Percentiles rank a stretch among this genome's conserved stretches.
Conservation (phyloP, 2,113 vertebrate species). For the Octodon degus region DNA sequence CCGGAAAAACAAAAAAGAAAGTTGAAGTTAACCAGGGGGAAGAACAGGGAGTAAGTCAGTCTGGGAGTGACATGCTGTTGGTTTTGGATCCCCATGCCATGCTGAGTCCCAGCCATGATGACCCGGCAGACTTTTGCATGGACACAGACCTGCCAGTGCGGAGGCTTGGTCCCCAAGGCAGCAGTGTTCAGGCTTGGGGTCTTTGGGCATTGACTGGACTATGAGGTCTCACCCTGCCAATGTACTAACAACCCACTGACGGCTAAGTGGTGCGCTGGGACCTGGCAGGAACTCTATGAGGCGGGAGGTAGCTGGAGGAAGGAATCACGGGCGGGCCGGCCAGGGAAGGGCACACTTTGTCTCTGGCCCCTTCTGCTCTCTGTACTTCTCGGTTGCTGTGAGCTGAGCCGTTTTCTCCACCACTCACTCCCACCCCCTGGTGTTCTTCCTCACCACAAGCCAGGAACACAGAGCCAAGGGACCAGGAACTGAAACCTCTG, state of each 20-base stretch:
- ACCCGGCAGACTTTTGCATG: no score
- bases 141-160: no score
- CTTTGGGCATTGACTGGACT: background rate
- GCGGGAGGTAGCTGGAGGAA: background rate
- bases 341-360: background rate
- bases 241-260: background rate
- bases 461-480: background rate
- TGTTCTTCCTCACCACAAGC: background rate
- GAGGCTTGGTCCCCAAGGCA: background rate
- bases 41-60: no score
- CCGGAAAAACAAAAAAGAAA: no score
- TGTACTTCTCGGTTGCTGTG: background rate
- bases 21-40: no score
- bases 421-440: background rate
- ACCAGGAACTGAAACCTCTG: background rate
- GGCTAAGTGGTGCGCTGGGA: background rate
- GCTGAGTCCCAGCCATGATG: no score
- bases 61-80: no score
- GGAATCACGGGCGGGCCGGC: background rate
- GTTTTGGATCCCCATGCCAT: no score
- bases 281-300: background rate
- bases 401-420: background rate
- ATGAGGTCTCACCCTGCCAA: background rate
- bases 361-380: background rate
- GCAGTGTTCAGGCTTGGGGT: background rate